Conservation (phyloP, 2,888 invertebrate genomes). For the Scaptomyza flava region DNA sequence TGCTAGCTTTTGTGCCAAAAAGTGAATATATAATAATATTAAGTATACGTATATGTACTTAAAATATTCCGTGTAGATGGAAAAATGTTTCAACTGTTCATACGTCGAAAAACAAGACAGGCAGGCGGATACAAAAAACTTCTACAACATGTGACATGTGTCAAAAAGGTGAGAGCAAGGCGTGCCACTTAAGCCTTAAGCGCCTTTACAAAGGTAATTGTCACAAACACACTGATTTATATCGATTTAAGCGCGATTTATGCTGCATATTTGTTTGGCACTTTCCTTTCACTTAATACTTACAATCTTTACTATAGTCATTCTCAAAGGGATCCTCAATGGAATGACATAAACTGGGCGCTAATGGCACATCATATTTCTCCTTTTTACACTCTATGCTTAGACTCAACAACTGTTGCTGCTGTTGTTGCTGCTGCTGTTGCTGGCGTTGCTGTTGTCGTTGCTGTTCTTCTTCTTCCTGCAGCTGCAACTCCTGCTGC, state of each 20-base stretch:
- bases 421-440: slow-evolving; percentile 61
- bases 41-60: not conserved
- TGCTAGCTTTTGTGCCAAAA: slow-evolving; percentile 34
- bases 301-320: slow-evolving; percentile 84
- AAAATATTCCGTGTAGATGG: slow-evolving; percentile 2
- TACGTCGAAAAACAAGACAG: slow-evolving; percentile 47
- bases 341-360: slow-evolving; percentile 81
- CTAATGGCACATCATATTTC: slow-evolving; percentile 73
- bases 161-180: slow-evolving; percentile 64
- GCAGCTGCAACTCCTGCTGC: slow-evolving; percentile 67
- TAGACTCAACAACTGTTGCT: slow-evolving; percentile 72
- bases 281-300: slow-evolving; percentile 66
- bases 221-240: slow-evolving; percentile 27
- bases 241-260: not conserved
- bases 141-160: slow-evolving; percentile 56
- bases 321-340: slow-evolving; percentile 83
- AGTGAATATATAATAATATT: slow-evolving; percentile 6
- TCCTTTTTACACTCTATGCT: slow-evolving; percentile 82
- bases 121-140: slow-evolving; percentile 5
- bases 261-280: slow-evolving; percentile 32
- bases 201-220: slow-evolving; percentile 31
- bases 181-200: slow-evolving; percentile 30
- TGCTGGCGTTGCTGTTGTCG: slow-evolving; percentile 56
- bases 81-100: slow-evolving; percentile 8
- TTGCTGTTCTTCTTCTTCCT: slow-evolving; percentile 63